Evolutionary conservation across 2,888 invertebrate species (phyloP), one percentile per base, ranked within the genome.

Genomic region (Herminia tarsipennalis): DNA sequence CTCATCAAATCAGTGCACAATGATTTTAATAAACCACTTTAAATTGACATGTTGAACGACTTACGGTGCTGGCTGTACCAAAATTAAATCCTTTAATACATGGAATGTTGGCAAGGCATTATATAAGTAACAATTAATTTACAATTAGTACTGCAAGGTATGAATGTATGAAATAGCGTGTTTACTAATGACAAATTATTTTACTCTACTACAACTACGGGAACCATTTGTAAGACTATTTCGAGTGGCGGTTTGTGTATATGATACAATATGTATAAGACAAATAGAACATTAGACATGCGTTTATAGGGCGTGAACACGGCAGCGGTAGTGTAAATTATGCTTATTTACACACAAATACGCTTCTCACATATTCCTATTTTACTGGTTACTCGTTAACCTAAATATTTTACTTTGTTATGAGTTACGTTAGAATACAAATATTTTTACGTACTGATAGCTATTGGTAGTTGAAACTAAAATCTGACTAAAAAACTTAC

Each of bases 271-370:
- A 34, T 27, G 17, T 12, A 12, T 13, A 36, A 27, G 34, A 32
- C 27, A 33, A 18, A 32, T 47, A 30, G 32, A 32, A 22, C 37
- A 29, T 54, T 40, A 53, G 10, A 30, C 9, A 25, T 54, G 39
- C 20, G 42, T 42, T 54, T 43, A 59, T 45, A 38, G 55, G 28
- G 37, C 43, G 35, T 38, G 22, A 46, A 36, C 60, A 64, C 55
- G 60, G 24, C 41, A 64, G 13, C 36, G 37, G 16, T 9, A 16
- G 14, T 40, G 37, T 14, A 36, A 20, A 25, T 33, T 29, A 32
- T 48, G 18, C 9, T 41, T 53, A 25, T 44, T 30, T 34, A 30
- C 48, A 34, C 20, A 32, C 16, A 25, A 25, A 16, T 25, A 21
- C 18, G n/a, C 25, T 28, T 16, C 17, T 33, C 16, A 20, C 18